Evolutionary conservation across 2,888 invertebrate species (phyloP).

Genomic region (Drosophila fulvimacula): DNA sequence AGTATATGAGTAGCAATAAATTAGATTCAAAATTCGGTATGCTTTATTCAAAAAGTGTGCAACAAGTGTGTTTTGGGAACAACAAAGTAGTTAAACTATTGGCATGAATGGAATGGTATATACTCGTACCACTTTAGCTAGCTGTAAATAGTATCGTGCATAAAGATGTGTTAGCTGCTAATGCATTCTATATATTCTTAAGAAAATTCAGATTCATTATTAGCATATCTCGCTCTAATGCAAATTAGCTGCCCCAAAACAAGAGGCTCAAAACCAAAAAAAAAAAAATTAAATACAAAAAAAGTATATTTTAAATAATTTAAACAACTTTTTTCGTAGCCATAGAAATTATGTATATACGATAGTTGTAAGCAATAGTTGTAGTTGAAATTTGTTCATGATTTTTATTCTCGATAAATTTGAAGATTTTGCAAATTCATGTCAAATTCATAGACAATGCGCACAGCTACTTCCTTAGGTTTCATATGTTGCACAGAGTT

Average conservation of each 20-base stretch:
- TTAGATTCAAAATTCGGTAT: slow-evolving; percentile 52
- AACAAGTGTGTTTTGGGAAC: slow-evolving; percentile 84
- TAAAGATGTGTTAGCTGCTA: slow-evolving; percentile 38
- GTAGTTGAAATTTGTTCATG: slow-evolving; percentile 5
- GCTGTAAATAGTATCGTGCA: slow-evolving; percentile 57
- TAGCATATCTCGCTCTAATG: slow-evolving; percentile 54
- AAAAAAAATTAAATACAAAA: not conserved
- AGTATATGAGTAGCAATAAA: slow-evolving; percentile 49
- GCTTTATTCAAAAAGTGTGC: slow-evolving; percentile 55
- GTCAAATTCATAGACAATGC: slow-evolving; percentile 18
- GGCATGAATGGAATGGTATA: slow-evolving; percentile 50
- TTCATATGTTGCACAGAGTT: slow-evolving; percentile 49
- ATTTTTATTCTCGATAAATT: slow-evolving; percentile 5
- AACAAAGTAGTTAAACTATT: slow-evolving; percentile 83
- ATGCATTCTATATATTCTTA: slow-evolving; percentile 27
- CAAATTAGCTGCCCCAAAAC: slow-evolving; percentile 39
- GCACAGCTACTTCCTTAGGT: slow-evolving; percentile 38
- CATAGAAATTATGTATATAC: slow-evolving; percentile 59
- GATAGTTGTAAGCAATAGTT: slow-evolving; percentile 38
- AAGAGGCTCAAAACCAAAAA: slow-evolving; percentile 43
- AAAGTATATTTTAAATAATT: slow-evolving; percentile 19
- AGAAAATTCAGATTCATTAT: slow-evolving; percentile 37
- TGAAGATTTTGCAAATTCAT: slow-evolving; percentile 12
- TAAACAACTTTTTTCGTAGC: slow-evolving; percentile 24
- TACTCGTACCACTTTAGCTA: slow-evolving; percentile 48